A percentile compares a stretch with the other conserved stretches of the same genome.
Evolutionary conservation across 2,888 invertebrate genomes (phyloP).

Genomic region (Aromia moschata): DNA sequence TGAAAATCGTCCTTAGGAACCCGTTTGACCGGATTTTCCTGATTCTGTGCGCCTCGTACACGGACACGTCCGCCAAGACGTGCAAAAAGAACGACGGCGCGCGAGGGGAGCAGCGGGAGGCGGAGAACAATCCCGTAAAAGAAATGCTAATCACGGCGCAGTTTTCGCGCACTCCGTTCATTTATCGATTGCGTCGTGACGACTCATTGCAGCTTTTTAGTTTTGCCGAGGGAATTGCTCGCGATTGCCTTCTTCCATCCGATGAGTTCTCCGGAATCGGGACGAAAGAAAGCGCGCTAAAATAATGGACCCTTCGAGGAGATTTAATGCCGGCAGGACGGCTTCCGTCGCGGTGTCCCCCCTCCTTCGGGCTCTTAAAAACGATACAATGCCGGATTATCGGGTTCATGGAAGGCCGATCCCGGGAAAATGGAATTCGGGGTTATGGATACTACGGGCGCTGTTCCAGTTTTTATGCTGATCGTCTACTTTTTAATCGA

Average conservation of each 20-base stretch:
- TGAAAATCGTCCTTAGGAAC: no score
- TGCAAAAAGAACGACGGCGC: slow-evolving; percentile 21
- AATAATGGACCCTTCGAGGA: slow-evolving; percentile 48
- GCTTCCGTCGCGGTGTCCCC: slow-evolving; percentile 17
- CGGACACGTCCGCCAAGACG: slow-evolving; percentile 23
- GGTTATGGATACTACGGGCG: slow-evolving; percentile 4
- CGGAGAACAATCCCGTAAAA: slow-evolving; percentile 48
- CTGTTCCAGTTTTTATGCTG: background rate
- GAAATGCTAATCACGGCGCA: slow-evolving; percentile 55
- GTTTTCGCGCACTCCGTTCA: slow-evolving; percentile 53
- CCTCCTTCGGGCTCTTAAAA: slow-evolving; percentile 10
- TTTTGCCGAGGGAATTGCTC: slow-evolving; percentile 51
- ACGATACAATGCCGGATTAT: slow-evolving; percentile 10
- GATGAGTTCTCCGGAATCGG: slow-evolving; percentile 48
- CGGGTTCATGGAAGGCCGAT: background rate
- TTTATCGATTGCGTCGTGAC: slow-evolving; percentile 57
- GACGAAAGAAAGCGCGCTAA: slow-evolving; percentile 44
- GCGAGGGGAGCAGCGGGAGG: slow-evolving; percentile 13
- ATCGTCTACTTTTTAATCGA: background rate
- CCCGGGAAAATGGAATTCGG: slow-evolving; percentile 2
- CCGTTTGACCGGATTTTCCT: no score
- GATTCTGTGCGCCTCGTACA: slow-evolving; percentile 33
- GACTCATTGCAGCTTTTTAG: slow-evolving; percentile 57
- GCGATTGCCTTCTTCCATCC: slow-evolving; percentile 52
- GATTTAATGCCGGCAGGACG: slow-evolving; percentile 41